Evolutionary conservation across 2,113 vertebrate genomes (phyloP).

Genomic region (Pollachius pollachius): DNA sequence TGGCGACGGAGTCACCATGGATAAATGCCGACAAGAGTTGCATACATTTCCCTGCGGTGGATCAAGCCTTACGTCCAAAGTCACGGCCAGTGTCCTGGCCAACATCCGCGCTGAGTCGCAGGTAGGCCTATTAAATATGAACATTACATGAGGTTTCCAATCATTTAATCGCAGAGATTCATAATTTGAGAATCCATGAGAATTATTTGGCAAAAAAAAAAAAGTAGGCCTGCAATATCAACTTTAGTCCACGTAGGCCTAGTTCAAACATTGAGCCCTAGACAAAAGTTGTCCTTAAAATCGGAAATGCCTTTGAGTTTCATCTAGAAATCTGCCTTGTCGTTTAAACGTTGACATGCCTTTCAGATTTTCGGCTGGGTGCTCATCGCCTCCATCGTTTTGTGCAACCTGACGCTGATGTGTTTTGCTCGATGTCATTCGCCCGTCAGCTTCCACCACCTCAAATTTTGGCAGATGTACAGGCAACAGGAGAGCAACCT

Average conservation of each 20-base stretch:
- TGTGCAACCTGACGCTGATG: slow-evolving; percentile 41
- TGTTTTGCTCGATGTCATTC: slow-evolving; percentile 65
- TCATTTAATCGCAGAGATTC: no score
- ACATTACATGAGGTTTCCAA: no score
- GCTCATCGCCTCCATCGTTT: slow-evolving; percentile 65
- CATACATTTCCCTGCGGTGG: slow-evolving; percentile 61
- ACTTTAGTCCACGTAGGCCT: no score
- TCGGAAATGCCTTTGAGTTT: no score
- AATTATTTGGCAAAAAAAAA: no score
- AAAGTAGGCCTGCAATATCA: no score
- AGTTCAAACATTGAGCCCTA: no score
- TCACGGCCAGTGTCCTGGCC: background rate
- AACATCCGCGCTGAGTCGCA: slow-evolving; percentile 77
- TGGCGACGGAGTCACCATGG: rapidly evolving
- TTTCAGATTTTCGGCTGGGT: slow-evolving; percentile 64
- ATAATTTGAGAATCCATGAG: no score
- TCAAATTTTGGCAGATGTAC: slow-evolving; percentile 78
- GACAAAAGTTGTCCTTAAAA: no score
- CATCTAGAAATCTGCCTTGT: no score
- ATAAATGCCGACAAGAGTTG: slow-evolving; percentile 31
- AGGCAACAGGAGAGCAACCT: slow-evolving; percentile 60
- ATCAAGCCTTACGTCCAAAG: background rate
- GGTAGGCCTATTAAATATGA: slow-evolving; percentile 50
- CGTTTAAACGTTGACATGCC: no score
- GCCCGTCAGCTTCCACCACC: slow-evolving; percentile 74